Evolutionary conservation across 2,888 invertebrate genomes (phyloP).

Genomic region (Strigamia crassipes): DNA sequence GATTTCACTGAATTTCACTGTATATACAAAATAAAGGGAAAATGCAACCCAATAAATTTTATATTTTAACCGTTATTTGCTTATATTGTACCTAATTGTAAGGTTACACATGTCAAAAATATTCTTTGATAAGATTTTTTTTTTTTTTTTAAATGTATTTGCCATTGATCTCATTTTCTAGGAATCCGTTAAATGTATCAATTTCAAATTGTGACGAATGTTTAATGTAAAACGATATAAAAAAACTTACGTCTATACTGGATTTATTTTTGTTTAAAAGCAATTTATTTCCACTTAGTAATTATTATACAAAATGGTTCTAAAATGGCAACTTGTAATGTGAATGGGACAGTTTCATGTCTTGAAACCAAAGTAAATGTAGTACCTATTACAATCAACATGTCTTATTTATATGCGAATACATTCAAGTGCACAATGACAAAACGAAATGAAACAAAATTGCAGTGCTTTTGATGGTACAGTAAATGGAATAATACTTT

Average conservation of each 20-base stretch:
- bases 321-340: neutral
- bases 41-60: too few relatives aligned
- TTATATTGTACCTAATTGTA: too few relatives aligned
- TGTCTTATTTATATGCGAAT: neutral
- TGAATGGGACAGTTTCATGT: neutral
- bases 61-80: too few relatives aligned
- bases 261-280: neutral
- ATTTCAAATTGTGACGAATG: neutral
- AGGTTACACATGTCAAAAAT: too few relatives aligned
- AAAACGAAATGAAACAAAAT: neutral
- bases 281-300: conserved; percentile 12
- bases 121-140: too few relatives aligned
- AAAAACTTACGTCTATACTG: neutral
- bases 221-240: neutral
- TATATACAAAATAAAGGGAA: too few relatives aligned
- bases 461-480: neutral
- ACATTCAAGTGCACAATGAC: neutral
- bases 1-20: too few relatives aligned
- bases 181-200: too few relatives aligned
- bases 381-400: neutral
- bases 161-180: neutral
- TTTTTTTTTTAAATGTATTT: too few relatives aligned
- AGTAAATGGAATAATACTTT: neutral
- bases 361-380: neutral
- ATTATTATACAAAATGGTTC: neutral